Base-by-base conservation (phyloP, 2,888 invertebrate genomes). In the Bruchidius siliquastri region DNA sequence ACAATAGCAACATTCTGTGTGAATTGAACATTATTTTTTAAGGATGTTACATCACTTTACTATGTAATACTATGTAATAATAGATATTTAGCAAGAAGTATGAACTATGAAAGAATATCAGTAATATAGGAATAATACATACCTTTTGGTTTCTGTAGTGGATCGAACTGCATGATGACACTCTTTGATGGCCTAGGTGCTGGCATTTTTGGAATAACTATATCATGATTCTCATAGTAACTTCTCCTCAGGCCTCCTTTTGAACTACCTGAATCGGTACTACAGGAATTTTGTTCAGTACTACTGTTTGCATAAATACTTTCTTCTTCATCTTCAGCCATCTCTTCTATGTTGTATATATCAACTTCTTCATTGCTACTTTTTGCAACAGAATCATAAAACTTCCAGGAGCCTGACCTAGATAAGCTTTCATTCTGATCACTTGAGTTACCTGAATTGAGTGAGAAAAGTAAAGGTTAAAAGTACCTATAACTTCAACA, bases 151-250 rank as follows among this genome's bases (percentile, higher is more conserved):
- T 49, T 49, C 18, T 49, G 79, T 22, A 91, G 84, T 0, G 92
- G 94, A 86, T 94, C 94, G 86, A 94, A 94, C 84, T 93, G 92
- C 83, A 90, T 88, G 71, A 94, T 90, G n/a, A 93, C 89, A 82
- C 92, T 92, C 79, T 89, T 87, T 72, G 89, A 88, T 79, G 80
- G 81, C 77, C 79, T 79, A 66, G 77, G 75, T 49, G 49, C 49
- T 73, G 89, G 88, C 79, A 79, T 81, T 75, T 77, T 77, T 71
- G 73, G 75, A 18, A 78, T 77, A 69, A 75, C 70, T 49, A 83
- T 77, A 68, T 79, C 79, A 73, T 85, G 85, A 79, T 89, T 89
- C 79, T 89, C 89, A 80, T 89, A 89, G 20, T 88, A 76, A 0
- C 87, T 88, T 82, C 88, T 88, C 71, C 78, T 77, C 4, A 76